phyloP scores from a whole-genome alignment of 2,113 vertebrate genomes.

The Eulemur rufifrons region DNA sequence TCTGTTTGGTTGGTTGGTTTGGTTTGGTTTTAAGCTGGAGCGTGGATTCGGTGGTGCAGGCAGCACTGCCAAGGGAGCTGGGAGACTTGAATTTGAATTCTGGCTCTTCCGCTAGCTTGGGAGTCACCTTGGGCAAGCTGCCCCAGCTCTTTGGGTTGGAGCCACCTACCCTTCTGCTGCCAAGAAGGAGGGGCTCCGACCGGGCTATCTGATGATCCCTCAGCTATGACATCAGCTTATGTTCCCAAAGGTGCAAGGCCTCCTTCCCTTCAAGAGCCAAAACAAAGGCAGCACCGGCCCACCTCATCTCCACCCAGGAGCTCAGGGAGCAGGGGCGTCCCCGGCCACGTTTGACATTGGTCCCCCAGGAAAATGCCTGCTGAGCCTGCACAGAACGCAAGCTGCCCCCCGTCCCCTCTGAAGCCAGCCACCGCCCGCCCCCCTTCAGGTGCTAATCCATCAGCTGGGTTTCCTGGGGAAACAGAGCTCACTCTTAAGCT shows the following conservation, averaged over 20 bases:
- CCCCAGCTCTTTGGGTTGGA: not conserved
- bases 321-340: not conserved
- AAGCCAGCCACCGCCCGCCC: not conserved
- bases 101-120: not conserved
- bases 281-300: not conserved
- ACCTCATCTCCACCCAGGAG: not conserved
- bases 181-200: not conserved
- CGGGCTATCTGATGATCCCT: not conserved
- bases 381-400: not conserved
- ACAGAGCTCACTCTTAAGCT: not conserved
- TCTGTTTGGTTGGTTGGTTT: not conserved
- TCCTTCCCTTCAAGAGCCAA: not conserved
- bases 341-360: not conserved
- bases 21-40: not conserved
- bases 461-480: conserved; percentile 35
- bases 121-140: not conserved
- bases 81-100: not conserved
- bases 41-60: not conserved
- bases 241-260: not conserved
- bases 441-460: not conserved
- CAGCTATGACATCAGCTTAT: not conserved
- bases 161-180: not conserved
- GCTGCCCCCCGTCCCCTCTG: not conserved
- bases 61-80: not conserved
- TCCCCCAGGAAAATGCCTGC: not conserved